Evolutionary conservation across 2,888 invertebrate genomes (phyloP), one percentile per base, ranked within the genome.

Genomic region (Drosophila pegasa): DNA sequence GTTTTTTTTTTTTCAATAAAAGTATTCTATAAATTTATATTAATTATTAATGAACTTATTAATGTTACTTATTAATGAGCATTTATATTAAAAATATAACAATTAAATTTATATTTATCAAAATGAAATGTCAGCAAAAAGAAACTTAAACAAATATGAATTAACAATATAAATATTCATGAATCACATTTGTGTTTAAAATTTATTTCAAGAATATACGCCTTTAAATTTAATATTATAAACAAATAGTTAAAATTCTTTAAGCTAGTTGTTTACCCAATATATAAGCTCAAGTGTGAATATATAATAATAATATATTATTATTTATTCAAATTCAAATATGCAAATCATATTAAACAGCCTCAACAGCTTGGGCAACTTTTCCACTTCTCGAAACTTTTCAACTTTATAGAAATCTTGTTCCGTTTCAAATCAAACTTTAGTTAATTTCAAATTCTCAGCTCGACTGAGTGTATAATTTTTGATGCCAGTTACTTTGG

Each of bases 361-460:
- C n/a, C 20, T n/a, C n/a, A 5, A 10, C n/a, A 16, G n/a, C 29
- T 31, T 14, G 0, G 7, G 1, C 14, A 31, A 31, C n/a, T 8
- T 31, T 47, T 18, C 25, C 18, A 18, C 6, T 29, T 16, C 18
- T 12, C n/a, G 0, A 29, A 47, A 8, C 8, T 22, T 14, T 18
- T 0, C 31, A 8, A 2, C 37, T 16, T 12, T 22, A 22, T 35
- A 3, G 22, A 56, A 61, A 41, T 61, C 29, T 37, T 51, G 27
- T 55, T 41, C 37, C 61, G 29, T 12, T 25, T 48, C 9, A 33
- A 71, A 69, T 71, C 54, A 35, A 25, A 16, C 37, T 62, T 78
- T 40, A 66, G 62, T 59, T 51, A 45, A 62, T 73, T 73, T 59
- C 48, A 56, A 67, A 61, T 66, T 61, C 47, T 27, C 52, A 59